Conservation (phyloP, 2,113 vertebrate genomes). For the Theristicus caerulescens region DNA sequence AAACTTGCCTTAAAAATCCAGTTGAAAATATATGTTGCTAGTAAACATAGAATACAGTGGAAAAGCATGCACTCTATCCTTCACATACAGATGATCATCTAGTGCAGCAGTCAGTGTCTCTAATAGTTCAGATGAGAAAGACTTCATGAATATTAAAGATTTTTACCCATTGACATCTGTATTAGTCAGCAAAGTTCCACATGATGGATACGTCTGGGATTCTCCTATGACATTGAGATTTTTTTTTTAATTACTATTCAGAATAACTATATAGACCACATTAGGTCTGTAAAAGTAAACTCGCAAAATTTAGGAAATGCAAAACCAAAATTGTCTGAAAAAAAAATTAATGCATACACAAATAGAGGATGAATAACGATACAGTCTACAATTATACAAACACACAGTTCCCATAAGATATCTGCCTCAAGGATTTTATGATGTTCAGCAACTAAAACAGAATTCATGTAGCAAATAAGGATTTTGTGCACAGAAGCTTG, state of each 20-base stretch:
- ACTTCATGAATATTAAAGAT: constrained; percentile 2
- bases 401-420: constrained; percentile 19
- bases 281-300: background rate
- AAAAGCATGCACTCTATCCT: background rate
- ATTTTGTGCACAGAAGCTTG: constrained; percentile 21
- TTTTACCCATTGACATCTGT: background rate
- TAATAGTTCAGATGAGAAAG: background rate
- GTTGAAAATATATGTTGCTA: background rate
- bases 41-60: background rate
- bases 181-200: background rate
- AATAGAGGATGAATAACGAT: background rate
- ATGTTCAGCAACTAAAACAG: constrained; percentile 24
- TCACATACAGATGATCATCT: background rate
- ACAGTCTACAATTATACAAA: constrained; percentile 28
- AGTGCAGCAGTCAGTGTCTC: background rate
- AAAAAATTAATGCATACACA: background rate
- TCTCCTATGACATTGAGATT: background rate
- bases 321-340: background rate
- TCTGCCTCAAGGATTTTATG: constrained; percentile 42
- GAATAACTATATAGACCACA: background rate
- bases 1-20: background rate
- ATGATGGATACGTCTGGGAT: background rate
- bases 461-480: constrained; percentile 41
- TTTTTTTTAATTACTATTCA: background rate
- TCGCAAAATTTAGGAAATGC: background rate